Conservation (phyloP, 2,888 invertebrate genomes). For the Limnephilus rhombicus region DNA sequence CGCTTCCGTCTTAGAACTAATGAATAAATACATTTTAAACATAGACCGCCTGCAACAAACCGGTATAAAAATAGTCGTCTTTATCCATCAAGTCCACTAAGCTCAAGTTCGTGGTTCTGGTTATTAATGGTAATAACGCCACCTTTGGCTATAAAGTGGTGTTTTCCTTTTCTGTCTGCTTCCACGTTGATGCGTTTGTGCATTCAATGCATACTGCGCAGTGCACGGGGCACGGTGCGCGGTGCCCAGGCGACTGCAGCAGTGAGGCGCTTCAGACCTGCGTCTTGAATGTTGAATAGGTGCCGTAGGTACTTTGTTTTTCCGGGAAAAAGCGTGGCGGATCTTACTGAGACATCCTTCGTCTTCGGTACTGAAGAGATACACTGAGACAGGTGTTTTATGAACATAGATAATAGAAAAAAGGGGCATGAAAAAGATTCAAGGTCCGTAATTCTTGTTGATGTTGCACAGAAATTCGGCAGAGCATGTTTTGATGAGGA, state of each 20-base stretch:
- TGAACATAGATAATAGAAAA: too few species aligned
- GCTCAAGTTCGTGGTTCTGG: not conserved
- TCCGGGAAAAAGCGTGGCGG: not conserved
- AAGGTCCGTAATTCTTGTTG: too few species aligned
- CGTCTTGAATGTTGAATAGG: not conserved
- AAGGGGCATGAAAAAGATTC: too few species aligned
- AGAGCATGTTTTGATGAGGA: too few species aligned
- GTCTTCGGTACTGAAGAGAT: not conserved
- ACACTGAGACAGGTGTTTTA: too few species aligned
- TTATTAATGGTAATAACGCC: not conserved
- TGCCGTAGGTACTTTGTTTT: not conserved
- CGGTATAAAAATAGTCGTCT: not conserved
- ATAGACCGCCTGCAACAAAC: not conserved
- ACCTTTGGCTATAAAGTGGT: conserved; percentile 36
- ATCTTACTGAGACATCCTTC: not conserved
- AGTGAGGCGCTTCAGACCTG: not conserved
- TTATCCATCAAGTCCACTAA: too few species aligned
- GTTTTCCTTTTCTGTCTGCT: conserved; percentile 57
- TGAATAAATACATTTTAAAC: too few species aligned
- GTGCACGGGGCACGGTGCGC: not conserved
- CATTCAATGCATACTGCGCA: conserved; percentile 49
- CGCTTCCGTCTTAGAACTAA: too few species aligned
- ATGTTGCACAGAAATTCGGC: too few species aligned
- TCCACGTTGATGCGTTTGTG: conserved; percentile 52
- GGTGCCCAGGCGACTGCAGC: not conserved